Base-by-base conservation (phyloP, 2,797 vertebrate species). In the Megaceryle alcyon region DNA sequence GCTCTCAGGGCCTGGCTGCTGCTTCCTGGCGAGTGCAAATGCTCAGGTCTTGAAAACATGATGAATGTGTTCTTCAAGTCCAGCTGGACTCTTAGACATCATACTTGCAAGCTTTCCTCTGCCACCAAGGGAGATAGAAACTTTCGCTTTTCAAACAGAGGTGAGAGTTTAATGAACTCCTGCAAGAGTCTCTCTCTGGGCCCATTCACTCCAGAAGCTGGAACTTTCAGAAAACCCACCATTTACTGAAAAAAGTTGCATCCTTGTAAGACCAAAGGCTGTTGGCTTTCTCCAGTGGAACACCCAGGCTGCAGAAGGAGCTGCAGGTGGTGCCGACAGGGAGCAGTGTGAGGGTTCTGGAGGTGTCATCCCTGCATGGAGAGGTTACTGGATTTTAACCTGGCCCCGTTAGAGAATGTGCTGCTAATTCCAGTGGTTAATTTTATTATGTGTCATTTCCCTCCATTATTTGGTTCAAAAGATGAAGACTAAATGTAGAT, bases 401-500 rank as follows among this genome's bases (percentile, higher is more conserved):
- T 76, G 92, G n/a, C 70, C 79, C 69, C 7, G 2, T 56, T 39
- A 26, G 90, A 41, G 73, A 76, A 35, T 6, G 53, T n/a, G 66
- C 90, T 83, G 92, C 77, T 96, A 96, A 96, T 95, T 92, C 92
- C 94, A 90, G 96, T 91, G 94, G 94, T 95, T 90, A 88, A 91
- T 92, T 96, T 82, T 60, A 82, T 79, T 76, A 78, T 37, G 87
- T 71, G 82, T 90, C 82, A 43, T 82, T 96, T 96, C 95, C 85
- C 85, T 94, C 92, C 60, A 33, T 81, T 91, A 92, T 73, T 94
- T 94, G 95, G 92, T 96, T 97, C 96, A 95, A 77, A 92, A 96
- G 85, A 94, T 77, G 82, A 91, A 94, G 95, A 91, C 91, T 95
- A 94, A 96, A 94, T 16, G 59, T 83, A 83, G 94, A 33, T 57